phyloP scores from a whole-genome alignment of 2,797 vertebrate genomes.

The Hozukius guyotensis region DNA sequence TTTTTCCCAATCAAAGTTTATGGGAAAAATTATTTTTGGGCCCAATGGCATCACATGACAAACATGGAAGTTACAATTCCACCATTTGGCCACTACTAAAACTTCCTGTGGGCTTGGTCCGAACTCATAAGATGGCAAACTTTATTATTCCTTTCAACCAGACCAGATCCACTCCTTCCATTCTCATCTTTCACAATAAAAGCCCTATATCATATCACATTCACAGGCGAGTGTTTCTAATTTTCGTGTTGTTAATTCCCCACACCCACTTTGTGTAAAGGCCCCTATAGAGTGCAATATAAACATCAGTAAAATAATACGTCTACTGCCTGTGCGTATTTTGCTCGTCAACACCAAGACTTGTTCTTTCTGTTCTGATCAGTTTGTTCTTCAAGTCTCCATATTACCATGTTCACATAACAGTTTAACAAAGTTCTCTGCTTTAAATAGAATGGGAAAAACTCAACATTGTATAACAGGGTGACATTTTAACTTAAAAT shows the following conservation, averaged over 20 bases:
- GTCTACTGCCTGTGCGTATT: background rate
- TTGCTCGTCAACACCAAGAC: background rate
- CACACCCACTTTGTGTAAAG: rapidly evolving
- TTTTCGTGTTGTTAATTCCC: rapidly evolving
- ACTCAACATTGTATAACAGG: background rate
- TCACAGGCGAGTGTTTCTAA: no score
- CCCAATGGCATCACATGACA: no score
- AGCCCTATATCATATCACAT: no score
- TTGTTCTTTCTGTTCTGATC: background rate
- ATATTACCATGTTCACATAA: background rate
- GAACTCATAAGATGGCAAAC: no score
- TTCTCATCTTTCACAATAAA: no score
- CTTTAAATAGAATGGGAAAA: background rate
- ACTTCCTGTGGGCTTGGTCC: rapidly evolving
- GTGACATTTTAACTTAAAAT: background rate
- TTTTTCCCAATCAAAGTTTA: no score
- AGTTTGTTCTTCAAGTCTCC: background rate
- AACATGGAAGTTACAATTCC: rapidly evolving
- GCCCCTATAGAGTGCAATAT: background rate
- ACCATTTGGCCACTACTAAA: no score
- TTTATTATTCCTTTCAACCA: no score
- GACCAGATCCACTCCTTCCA: no score
- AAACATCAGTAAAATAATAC: background rate
- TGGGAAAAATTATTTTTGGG: no score
- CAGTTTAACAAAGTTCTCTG: background rate